These are phyloP conservation scores for Notospermus geniculatus DNA, from an alignment of 1,140 invertebrate genomes.

Conservation along the genomic window DNA sequence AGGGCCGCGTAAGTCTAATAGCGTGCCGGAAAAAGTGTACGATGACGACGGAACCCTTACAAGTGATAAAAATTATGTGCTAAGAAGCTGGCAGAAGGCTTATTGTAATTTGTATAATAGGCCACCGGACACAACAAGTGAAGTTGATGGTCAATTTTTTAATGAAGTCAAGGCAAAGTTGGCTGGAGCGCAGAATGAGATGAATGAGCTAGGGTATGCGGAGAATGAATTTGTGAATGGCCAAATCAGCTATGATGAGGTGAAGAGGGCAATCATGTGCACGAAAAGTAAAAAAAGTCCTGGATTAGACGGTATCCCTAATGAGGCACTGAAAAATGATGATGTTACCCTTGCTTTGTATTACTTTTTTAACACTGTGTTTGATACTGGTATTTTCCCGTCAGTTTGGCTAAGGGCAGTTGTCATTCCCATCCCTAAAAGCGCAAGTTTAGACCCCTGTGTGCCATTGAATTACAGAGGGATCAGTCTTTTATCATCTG, in stretches of 20 bases:
- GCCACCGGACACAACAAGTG: not conserved
- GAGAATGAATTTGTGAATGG: constrained; percentile 1
- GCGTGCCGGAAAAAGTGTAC: not conserved
- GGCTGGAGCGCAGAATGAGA: not conserved
- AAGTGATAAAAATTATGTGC: not conserved
- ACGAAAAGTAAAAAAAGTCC: not conserved
- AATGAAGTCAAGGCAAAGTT: not conserved
- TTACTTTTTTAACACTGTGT: not conserved
- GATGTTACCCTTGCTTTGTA: not conserved
- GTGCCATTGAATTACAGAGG: constrained; percentile 2
- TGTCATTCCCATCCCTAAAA: constrained; percentile 1
- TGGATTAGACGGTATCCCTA: not conserved
- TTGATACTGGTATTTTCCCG: not conserved
- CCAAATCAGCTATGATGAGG: not conserved
- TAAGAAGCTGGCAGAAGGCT: not conserved
- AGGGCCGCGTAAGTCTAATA: not conserved
- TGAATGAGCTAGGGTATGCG: not conserved
- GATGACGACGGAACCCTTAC: not conserved
- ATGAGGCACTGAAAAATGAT: constrained; percentile 3
- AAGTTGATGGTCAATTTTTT: not conserved
- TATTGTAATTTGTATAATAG: not conserved
- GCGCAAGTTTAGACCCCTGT: not conserved
- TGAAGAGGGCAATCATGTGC: not conserved
- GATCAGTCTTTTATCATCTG: constrained; percentile 1
- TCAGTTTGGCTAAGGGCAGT: not conserved